Base-by-base conservation (phyloP, 2,888 invertebrate species). In the Hermaeophaga mercurialis region DNA sequence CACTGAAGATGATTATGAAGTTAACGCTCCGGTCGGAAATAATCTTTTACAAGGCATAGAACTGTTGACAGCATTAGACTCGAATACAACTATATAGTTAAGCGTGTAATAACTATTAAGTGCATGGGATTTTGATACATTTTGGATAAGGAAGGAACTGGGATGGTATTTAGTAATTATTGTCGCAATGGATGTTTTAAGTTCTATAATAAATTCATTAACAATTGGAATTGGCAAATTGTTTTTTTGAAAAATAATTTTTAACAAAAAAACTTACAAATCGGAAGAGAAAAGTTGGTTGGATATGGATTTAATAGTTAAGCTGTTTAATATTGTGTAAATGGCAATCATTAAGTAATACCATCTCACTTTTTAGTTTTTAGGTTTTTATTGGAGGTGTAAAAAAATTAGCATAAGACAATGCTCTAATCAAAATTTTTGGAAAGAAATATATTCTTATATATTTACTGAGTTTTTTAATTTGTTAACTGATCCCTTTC, bases 1-100 rank as follows among this genome's bases (percentile, higher is more conserved):
- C 33, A 81, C 80, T 1, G 79, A 80, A 59, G 80, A 79, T 61
- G 82, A 82, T 66, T 82, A 76, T 63, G 82, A 81, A 61, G 82
- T 82, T 12, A 82, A 82, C 64, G 82, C 82, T 8, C 82, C 82
- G 1, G 76, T 80, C 4, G 65, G 73, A 52, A 74, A 68, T 52
- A 66, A 71, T 15, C 72, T 82, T 28, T 69, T 82, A 15, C 79
- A 80, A 58, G 82, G 82, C 7, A 76, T 78, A 47, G 82, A 82
- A 50, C 69, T 82, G 39, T 70, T 82, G 31, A 78, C 70, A 22
- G 82, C 82, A 14, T 71, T 82, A 19, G 81, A 81, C 28, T 67
- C 81, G 22, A 80, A 80, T 34, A 66, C 70, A 22, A 66, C 65
- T 58, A 59, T 48, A 12, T 28, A 28, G 11, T 11, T 31, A 8